These are phyloP conservation scores for Tachystola acroxantha DNA, from an alignment of 2,888 invertebrate genomes.

Conservation along the genomic window DNA sequence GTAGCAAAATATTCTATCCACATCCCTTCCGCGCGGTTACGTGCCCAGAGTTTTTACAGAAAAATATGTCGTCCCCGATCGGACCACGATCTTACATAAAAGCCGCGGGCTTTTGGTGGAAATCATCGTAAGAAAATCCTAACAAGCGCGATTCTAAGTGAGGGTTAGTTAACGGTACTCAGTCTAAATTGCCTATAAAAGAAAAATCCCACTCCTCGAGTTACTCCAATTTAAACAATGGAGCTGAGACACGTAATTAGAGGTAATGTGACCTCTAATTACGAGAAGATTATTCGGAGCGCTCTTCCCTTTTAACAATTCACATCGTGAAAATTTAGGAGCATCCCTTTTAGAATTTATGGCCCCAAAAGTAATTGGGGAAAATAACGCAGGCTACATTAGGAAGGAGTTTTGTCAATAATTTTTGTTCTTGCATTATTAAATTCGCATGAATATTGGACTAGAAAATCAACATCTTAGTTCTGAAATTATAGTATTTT, in stretches of 20 bases:
- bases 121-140: conserved; percentile 26
- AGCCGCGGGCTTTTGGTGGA: conserved; percentile 33
- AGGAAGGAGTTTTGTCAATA: conserved; percentile 1
- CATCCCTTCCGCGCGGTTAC: conserved; percentile 30
- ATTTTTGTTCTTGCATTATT: too few species aligned
- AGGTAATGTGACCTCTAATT: conserved; percentile 20
- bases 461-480: too few species aligned
- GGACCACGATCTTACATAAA: conserved; percentile 30
- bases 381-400: conserved; percentile 8
- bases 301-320: conserved; percentile 15
- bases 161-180: not conserved
- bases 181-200: not conserved
- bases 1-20: conserved; percentile 37
- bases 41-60: conserved; percentile 40
- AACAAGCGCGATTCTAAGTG: conserved; percentile 11
- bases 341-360: conserved; percentile 17
- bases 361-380: conserved; percentile 16
- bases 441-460: too few species aligned
- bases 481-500: too few species aligned
- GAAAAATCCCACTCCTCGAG: not conserved
- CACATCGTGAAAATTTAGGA: conserved; percentile 19
- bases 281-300: conserved; percentile 13
- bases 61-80: conserved; percentile 31
- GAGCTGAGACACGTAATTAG: conserved; percentile 15
- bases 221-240: not conserved